Percentiles rank a stretch among this genome's conserved stretches.
These are phyloP conservation scores for Thereva nobilitata DNA, from an alignment of 2,888 invertebrate species.

Conservation along the genomic window DNA sequence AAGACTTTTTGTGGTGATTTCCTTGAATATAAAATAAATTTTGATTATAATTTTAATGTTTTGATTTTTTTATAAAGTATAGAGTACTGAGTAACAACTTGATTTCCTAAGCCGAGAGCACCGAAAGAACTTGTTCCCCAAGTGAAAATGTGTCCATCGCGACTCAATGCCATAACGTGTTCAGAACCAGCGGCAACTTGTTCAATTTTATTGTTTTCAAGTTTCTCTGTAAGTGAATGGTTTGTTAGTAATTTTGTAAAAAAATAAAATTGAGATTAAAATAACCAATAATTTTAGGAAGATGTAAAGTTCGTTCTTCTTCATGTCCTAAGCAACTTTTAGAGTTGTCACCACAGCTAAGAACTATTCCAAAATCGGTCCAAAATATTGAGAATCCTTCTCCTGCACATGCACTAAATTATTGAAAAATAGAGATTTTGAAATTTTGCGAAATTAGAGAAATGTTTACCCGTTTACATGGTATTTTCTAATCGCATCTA, in stretches of 20 bases:
- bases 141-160: conserved; percentile 65
- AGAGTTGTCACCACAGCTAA: conserved; percentile 70
- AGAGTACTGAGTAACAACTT: conserved; percentile 51
- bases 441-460: background rate
- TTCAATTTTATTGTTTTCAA: conserved; percentile 64
- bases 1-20: background rate
- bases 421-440: conserved; percentile 2
- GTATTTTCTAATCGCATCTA: conserved; percentile 66
- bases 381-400: conserved; percentile 70
- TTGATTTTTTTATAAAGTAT: background rate
- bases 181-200: conserved; percentile 65
- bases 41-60: background rate
- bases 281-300: conserved; percentile 64
- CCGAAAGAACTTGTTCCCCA: conserved; percentile 68
- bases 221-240: conserved; percentile 52
- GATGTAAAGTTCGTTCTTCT: conserved; percentile 61
- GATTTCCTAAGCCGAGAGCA: conserved; percentile 62
- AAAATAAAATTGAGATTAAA: background rate
- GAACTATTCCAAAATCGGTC: conserved; percentile 68
- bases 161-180: conserved; percentile 67
- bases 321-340: conserved; percentile 69
- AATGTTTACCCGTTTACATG: conserved; percentile 61
- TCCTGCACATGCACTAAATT: conserved; percentile 64
- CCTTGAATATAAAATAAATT: background rate
- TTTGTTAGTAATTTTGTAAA: background rate